These are phyloP conservation scores for Rugalucina vietnamica DNA, from an alignment of 2,888 invertebrate species.

Conservation along the genomic window DNA sequence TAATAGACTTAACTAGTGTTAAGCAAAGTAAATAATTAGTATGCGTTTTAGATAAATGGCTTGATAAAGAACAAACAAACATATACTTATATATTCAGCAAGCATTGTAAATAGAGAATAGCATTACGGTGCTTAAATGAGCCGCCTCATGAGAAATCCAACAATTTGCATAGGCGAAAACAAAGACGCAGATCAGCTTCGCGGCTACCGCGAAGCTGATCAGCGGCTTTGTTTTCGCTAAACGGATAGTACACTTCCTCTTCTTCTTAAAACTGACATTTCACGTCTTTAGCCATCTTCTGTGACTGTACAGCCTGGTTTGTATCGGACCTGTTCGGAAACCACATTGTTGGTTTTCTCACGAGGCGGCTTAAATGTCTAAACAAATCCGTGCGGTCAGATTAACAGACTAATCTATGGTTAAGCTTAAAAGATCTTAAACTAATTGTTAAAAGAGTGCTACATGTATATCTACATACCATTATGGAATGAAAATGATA, in stretches of 20 bases:
- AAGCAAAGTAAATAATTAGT: not conserved
- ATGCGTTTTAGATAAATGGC: constrained; percentile 8
- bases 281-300: no score
- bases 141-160: no score
- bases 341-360: no score
- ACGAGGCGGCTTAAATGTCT: no score
- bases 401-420: not conserved
- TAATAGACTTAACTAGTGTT: not conserved
- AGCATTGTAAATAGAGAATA: not conserved
- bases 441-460: not conserved
- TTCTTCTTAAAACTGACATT: no score
- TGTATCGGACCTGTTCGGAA: no score
- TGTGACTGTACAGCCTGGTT: no score
- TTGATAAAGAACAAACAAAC: not conserved
- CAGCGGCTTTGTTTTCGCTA: no score
- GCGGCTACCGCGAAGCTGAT: no score
- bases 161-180: no score
- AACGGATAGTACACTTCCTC: no score
- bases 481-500: not conserved
- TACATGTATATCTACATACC: not conserved
- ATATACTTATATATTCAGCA: not conserved
- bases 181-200: no score
- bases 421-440: not conserved
- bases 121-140: not conserved
- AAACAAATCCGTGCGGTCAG: not conserved